phyloP scores from a whole-genome alignment of 2,797 vertebrate species.

The Urosaurus nigricauda region DNA sequence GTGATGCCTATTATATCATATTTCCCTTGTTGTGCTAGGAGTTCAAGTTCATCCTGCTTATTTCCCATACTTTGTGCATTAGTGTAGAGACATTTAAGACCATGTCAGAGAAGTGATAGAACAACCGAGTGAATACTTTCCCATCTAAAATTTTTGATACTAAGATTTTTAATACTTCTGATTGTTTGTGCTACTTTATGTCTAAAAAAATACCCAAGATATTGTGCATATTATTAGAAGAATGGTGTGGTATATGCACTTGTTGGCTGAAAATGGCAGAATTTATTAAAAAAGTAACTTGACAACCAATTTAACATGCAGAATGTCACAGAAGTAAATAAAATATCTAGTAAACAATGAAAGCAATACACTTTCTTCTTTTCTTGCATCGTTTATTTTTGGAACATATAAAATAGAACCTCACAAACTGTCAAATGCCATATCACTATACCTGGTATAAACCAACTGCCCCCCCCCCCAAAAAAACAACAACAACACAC shows the following conservation, averaged over 20 bases:
- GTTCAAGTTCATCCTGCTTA: no score
- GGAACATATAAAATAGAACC: not conserved
- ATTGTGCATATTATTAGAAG: constrained; percentile 23
- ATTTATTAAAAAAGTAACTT: constrained; percentile 37
- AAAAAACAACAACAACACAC: no score
- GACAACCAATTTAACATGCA: not conserved
- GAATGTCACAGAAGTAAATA: constrained; percentile 1
- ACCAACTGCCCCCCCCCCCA: constrained; percentile 48
- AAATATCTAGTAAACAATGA: not conserved
- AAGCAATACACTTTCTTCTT: not conserved
- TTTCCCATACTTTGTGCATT: no score
- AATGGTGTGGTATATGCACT: not conserved
- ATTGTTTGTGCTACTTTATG: not conserved
- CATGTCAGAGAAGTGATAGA: constrained; percentile 14
- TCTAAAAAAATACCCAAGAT: constrained; percentile 31
- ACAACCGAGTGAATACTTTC: constrained; percentile 25
- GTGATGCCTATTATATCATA: no score
- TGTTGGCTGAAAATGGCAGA: constrained; percentile 46
- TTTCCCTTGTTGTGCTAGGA: no score
- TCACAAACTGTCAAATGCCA: constrained; percentile 71
- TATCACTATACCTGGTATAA: constrained; percentile 76
- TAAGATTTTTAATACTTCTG: not conserved
- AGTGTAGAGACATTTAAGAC: no score
- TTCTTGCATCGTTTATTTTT: not conserved
- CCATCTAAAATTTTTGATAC: constrained; percentile 32